Evolutionary conservation across 2,113 vertebrate species (phyloP), one percentile per base, ranked within the genome.

Genomic region (Acanthochromis polyacanthus): DNA sequence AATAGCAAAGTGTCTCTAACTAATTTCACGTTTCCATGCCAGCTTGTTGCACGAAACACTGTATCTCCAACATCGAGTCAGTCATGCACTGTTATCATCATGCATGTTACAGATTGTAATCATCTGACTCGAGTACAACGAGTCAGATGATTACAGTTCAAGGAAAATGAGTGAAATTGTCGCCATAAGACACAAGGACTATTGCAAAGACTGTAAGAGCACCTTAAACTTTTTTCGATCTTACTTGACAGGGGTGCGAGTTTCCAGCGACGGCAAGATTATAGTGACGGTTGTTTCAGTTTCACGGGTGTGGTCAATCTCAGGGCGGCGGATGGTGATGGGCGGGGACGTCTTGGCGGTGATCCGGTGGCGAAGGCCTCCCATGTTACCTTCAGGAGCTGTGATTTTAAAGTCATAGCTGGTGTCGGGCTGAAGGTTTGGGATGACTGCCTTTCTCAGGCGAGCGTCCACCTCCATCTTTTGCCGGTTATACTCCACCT

Each of bases 391-490:
- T 79, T 97, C 97, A 0, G 95, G 95, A 85, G 95, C 96, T 5
- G 96, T 98, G 80, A 99, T 96, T 80, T 96, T 97, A 0, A 99
- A 99, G 89, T 96, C 97, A 43, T 99, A 99, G 86, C 95, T 96
- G 0, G 97, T 99, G 89, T 97, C 94, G 0, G 98, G 95, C 87
- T 94, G 95, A 66, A 99, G 94, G 86, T 96, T 96, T 2, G 96
- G 96, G 91, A 99, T 99, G 73, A 99, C 96, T 0, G 96, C 97
- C 86, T 98, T 99, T 90, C 95, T 97, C 73, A 95, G 94, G 1
- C 96, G 94, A 56, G 97, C 98, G 0, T 99, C 97, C 80, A 99
- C 96, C 4, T 98, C 96, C 30, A 99, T 90, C 0, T 96, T 97
- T 74, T 96, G 94, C 61, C 94, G 94, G 0, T 96, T 97, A 64